Base-by-base conservation (phyloP, 2,888 invertebrate species). In the Nezara viridula region DNA sequence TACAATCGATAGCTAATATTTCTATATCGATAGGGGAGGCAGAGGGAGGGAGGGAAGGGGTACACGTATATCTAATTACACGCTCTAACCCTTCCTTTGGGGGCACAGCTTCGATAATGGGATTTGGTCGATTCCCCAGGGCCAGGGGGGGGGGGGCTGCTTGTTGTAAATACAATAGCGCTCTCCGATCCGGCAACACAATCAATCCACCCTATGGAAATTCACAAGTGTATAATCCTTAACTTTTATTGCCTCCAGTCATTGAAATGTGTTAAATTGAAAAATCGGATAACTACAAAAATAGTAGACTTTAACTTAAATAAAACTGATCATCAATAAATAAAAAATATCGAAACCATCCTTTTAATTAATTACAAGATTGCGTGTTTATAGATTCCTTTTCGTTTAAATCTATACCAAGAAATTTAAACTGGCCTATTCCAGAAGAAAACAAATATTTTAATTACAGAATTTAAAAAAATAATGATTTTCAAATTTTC, bases 51-150 rank as follows among this genome's bases (percentile, higher is more conserved):
- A 3, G 6, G 44, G 73, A 21, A 21, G 50, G 86, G 27, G 21
- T 47, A 86, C 86, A 86, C 37, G 86, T 86, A 86, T 50, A 86
- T 86, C 86, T 86, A 86, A 86, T 86, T 86, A 86, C 86, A 27
- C 49, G 50, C 37, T 32, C 47, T 49, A 86, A 47, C 86, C 86
- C 50, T 86, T 50, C 55, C 47, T 50, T 47, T 19, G 52, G 50
- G 86, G 86, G 86, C 81, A 81, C 40, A 44, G 44, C n/a, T 44
- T 81, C 81, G 44, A 44, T 81, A 81, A 81, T 81, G 44, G 81
- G 81, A 81, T 81, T 81, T 44, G 44, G 81, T 44, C 81, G n/a
- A 44, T 81, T 40, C 81, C 44, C 81, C n/a, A 24, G 40, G 44
- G 81, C 14, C 6, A 21, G 32, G 21, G 66, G 66, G 12, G 12